Conservation (phyloP, 2,888 invertebrate species). For the Chydorus sphaericus region DNA sequence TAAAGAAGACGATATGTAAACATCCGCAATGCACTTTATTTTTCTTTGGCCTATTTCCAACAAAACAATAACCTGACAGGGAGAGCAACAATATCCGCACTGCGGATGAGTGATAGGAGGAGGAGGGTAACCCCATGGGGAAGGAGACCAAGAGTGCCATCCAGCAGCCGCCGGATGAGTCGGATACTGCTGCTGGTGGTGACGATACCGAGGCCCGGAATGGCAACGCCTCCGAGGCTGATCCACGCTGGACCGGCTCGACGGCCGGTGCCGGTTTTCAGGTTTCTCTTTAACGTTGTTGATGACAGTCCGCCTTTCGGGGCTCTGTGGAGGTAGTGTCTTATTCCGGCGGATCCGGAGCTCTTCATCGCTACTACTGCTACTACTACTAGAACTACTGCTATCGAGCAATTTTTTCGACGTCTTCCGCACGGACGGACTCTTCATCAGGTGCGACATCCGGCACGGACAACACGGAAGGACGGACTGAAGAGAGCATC, state of each 20-base stretch:
- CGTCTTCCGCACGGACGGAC: background rate
- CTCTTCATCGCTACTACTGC: constrained; percentile 10
- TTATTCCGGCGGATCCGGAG: background rate
- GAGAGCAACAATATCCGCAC: background rate
- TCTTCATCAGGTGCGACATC: background rate
- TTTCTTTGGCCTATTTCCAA: background rate
- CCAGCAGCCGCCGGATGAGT: background rate
- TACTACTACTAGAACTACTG: background rate
- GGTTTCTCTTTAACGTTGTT: background rate
- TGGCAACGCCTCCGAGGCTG: background rate
- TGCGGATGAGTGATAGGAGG: background rate
- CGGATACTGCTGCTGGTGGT: background rate
- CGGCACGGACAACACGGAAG: background rate
- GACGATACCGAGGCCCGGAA: background rate
- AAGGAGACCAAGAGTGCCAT: background rate
- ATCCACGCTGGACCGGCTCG: constrained; percentile 7
- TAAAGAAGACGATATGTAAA: background rate
- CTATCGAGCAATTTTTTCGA: background rate
- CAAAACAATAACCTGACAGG: constrained; percentile 4
- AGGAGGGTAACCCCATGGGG: background rate
- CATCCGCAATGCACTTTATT: background rate
- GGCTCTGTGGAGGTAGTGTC: background rate
- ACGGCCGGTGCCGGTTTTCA: background rate
- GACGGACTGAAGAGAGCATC: background rate
- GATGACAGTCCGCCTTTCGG: background rate